Conservation (phyloP, 2,888 invertebrate genomes). For the Elegia similella region DNA sequence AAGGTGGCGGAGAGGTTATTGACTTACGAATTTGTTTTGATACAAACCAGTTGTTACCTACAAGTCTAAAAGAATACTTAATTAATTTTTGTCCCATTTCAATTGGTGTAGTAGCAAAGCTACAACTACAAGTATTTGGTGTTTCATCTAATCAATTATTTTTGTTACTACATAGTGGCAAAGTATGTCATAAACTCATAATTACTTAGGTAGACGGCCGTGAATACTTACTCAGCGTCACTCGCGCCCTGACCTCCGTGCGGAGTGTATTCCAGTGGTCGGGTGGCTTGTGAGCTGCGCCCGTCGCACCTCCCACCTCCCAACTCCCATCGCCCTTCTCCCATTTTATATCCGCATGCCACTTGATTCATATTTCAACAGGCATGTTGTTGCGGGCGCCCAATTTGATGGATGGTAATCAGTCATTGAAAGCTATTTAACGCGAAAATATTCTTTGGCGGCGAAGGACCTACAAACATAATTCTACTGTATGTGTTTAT, state of each 20-base stretch:
- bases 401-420: slow-evolving; percentile 22
- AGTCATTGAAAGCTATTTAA: slow-evolving; percentile 9
- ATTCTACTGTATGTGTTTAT: too few relatives aligned
- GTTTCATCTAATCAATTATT: not conserved
- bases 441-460: too few relatives aligned
- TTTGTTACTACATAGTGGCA: not conserved
- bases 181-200: slow-evolving; percentile 24
- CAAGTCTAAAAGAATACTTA: not conserved
- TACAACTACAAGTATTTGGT: too few relatives aligned
- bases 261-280: slow-evolving; percentile 30
- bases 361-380: slow-evolving; percentile 32
- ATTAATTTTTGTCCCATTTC: too few relatives aligned
- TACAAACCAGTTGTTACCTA: not conserved
- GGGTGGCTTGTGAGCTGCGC: slow-evolving; percentile 23
- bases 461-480: too few relatives aligned
- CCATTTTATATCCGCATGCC: slow-evolving; percentile 28
- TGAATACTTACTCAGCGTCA: slow-evolving; percentile 32
- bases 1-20: not conserved
- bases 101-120: too few relatives aligned
- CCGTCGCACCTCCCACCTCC: slow-evolving; percentile 25
- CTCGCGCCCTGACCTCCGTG: slow-evolving; percentile 36
- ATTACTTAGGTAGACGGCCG: slow-evolving; percentile 31
- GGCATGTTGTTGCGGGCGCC: not conserved
- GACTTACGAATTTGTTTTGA: not conserved
- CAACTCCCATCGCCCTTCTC: slow-evolving; percentile 21